These are phyloP conservation scores for Pomatorhinus ruficollis DNA, from an alignment of 2,113 vertebrate species.

Conservation along the genomic window DNA sequence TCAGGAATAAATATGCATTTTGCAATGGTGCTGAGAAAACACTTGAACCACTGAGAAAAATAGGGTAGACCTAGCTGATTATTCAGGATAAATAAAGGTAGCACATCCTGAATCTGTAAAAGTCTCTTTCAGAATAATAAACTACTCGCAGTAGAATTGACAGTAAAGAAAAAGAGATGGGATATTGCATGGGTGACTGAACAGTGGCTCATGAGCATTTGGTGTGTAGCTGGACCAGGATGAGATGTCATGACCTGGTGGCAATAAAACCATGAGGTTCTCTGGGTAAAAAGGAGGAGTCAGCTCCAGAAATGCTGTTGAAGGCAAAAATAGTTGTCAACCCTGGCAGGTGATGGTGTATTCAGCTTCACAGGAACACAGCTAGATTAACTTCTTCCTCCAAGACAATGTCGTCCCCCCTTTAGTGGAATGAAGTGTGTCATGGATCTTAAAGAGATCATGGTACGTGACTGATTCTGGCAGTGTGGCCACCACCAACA, in stretches of 20 bases:
- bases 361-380: neutral
- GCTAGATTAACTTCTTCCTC: neutral
- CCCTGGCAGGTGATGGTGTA: neutral
- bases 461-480: neutral
- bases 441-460: neutral
- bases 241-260: neutral
- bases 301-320: neutral
- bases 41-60: neutral
- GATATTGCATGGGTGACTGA: neutral
- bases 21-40: neutral
- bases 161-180: neutral
- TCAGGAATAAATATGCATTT: neutral
- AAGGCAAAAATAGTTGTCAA: neutral
- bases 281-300: neutral
- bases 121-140: neutral
- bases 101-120: neutral
- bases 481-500: neutral
- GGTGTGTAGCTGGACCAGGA: neutral
- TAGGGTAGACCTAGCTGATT: neutral
- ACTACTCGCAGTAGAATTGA: neutral
- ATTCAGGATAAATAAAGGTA: neutral
- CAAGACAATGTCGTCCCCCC: neutral
- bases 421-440: neutral
- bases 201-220: neutral
- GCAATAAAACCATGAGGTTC: neutral